Conservation (phyloP, 2,888 invertebrate genomes). For the Chymomyza procnemis region DNA sequence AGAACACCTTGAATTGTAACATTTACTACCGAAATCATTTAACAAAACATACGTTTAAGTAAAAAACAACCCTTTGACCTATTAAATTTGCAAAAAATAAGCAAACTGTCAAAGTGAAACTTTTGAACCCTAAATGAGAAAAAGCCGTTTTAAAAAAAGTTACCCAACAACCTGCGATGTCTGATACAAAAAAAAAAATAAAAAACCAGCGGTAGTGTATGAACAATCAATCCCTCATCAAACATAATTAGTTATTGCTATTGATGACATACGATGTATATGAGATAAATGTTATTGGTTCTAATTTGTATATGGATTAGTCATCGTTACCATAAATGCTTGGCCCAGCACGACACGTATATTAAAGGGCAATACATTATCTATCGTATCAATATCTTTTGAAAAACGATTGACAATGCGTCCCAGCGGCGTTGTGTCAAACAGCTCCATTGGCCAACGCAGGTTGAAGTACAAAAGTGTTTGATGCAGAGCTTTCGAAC, state of each 20-base stretch:
- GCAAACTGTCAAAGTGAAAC: too few relatives aligned
- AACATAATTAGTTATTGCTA: neutral
- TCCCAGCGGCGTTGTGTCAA: constrained; percentile 88
- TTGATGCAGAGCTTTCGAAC: constrained; percentile 82
- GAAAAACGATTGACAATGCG: constrained; percentile 85
- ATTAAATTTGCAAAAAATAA: too few relatives aligned
- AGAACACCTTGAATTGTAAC: too few relatives aligned
- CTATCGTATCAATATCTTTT: constrained; percentile 82
- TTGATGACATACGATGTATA: neutral
- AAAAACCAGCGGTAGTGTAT: too few relatives aligned
- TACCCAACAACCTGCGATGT: too few relatives aligned
- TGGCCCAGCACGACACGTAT: constrained; percentile 77
- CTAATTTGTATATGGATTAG: neutral
- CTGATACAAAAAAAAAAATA: too few relatives aligned
- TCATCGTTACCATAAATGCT: constrained; percentile 78
- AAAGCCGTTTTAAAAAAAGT: too few relatives aligned
- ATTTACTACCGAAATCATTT: too few relatives aligned
- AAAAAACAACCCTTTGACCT: too few relatives aligned
- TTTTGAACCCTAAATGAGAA: too few relatives aligned
- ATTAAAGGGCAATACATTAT: constrained; percentile 80
- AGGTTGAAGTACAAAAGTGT: constrained; percentile 82
- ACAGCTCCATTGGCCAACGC: constrained; percentile 86
- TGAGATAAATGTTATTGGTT: neutral
- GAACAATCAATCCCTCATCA: too few relatives aligned
- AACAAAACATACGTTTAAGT: too few relatives aligned